Percentiles rank a stretch among this genome's conserved stretches.
These are phyloP conservation scores for Strigamia maritima DNA, from an alignment of 2,888 invertebrate species.

Conservation along the genomic window DNA sequence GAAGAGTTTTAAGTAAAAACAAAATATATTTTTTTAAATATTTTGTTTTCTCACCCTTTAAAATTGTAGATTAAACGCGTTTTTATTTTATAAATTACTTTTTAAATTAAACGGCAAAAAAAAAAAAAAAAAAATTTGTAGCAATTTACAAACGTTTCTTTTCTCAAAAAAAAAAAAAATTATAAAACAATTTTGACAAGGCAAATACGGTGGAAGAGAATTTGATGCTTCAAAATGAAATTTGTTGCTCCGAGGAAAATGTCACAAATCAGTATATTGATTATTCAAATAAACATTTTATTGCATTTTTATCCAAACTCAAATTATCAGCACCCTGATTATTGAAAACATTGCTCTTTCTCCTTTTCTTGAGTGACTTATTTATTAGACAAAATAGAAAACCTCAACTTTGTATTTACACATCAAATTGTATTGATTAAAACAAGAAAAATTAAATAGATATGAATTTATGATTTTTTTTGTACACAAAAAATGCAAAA, in stretches of 20 bases:
- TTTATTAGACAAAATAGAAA: slow-evolving; percentile 5
- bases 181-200: slow-evolving; percentile 15
- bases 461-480: background rate
- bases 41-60: slow-evolving; percentile 6
- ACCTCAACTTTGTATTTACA: slow-evolving; percentile 28
- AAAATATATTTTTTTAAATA: background rate
- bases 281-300: slow-evolving; percentile 31
- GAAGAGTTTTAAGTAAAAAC: slow-evolving; percentile 24
- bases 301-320: slow-evolving; percentile 28
- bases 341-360: background rate
- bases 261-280: slow-evolving; percentile 15
- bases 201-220: slow-evolving; percentile 34
- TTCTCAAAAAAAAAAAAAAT: background rate
- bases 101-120: background rate
- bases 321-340: slow-evolving; percentile 17
- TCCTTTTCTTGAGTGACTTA: background rate
- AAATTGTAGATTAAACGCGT: background rate
- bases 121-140: background rate
- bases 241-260: slow-evolving; percentile 16
- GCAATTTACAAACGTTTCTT: background rate
- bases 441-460: background rate
- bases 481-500: background rate
- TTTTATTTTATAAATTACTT: slow-evolving; percentile 4
- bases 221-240: slow-evolving; percentile 14
- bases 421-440: background rate